Evolutionary conservation across 2,797 vertebrate species (phyloP).

Genomic region (Pantherophis alleghaniensis): DNA sequence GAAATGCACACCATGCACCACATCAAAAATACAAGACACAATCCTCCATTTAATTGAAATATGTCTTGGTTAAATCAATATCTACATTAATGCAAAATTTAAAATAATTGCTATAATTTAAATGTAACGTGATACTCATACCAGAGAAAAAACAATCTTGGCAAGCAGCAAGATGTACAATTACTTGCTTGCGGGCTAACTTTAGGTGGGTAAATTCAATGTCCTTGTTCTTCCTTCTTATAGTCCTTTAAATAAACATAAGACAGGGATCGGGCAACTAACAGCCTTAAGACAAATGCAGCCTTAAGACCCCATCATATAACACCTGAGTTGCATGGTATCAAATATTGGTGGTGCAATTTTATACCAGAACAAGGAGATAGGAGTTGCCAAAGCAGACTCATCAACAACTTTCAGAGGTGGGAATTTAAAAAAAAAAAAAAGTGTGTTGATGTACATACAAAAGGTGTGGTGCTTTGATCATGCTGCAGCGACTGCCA

Average conservation of each 20-base stretch:
- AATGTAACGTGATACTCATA: not conserved
- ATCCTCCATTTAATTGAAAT: not conserved
- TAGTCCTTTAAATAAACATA: not conserved
- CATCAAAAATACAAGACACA: no score
- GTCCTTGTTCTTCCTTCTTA: not conserved
- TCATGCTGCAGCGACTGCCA: not conserved
- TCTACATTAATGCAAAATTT: not conserved
- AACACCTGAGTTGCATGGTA: not conserved
- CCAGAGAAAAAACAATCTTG: not conserved
- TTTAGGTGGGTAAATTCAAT: not conserved
- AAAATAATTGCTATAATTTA: not conserved
- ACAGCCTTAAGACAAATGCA: not conserved
- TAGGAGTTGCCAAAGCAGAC: not conserved
- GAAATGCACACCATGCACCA: not conserved
- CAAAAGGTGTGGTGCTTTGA: not conserved
- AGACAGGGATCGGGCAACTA: not conserved
- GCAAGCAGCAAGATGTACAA: not conserved
- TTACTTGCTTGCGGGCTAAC: not conserved
- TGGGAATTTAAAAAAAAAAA: not conserved
- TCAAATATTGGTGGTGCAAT: not conserved
- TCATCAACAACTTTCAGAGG: not conserved
- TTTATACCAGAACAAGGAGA: not conserved
- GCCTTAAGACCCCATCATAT: not conserved
- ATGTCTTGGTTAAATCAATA: not conserved
- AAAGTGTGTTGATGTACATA: not conserved